These are phyloP conservation scores for Sander lucioperca DNA, from an alignment of 2,113 vertebrate genomes.

Conservation along the genomic window DNA sequence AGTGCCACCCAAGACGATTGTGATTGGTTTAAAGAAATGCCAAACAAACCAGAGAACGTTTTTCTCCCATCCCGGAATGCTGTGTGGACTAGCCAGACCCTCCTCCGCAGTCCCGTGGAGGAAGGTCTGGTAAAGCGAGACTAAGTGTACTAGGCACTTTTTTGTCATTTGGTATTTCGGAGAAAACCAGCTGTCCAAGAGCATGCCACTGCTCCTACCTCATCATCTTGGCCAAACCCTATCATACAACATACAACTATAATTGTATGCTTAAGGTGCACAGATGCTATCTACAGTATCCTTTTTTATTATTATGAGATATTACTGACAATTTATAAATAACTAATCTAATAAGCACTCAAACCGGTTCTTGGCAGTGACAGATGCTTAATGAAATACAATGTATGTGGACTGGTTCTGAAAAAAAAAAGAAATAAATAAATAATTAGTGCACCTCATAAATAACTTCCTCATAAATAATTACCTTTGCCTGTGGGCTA, in stretches of 20 bases:
- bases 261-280: constrained; percentile 12
- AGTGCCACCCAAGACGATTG: too few relatives aligned
- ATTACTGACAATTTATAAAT: constrained; percentile 10
- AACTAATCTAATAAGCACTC: background rate
- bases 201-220: background rate
- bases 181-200: background rate
- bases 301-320: background rate
- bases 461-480: constrained; percentile 9
- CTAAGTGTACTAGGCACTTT: background rate
- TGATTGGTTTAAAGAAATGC: too few relatives aligned
- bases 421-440: constrained; percentile 10
- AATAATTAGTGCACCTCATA: background rate
- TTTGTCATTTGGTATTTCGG: background rate
- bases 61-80: too few relatives aligned
- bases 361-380: background rate
- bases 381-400: background rate
- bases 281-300: background rate
- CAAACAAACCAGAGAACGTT: too few relatives aligned
- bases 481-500: background rate
- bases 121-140: too few relatives aligned
- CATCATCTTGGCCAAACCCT: background rate
- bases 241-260: background rate
- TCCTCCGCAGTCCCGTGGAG: too few relatives aligned
- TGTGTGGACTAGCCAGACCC: too few relatives aligned
- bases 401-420: background rate